A percentile compares a stretch with the other conserved stretches of the same genome.
Conservation (phyloP, 2,888 invertebrate species). For the Drosophila koepferae region DNA sequence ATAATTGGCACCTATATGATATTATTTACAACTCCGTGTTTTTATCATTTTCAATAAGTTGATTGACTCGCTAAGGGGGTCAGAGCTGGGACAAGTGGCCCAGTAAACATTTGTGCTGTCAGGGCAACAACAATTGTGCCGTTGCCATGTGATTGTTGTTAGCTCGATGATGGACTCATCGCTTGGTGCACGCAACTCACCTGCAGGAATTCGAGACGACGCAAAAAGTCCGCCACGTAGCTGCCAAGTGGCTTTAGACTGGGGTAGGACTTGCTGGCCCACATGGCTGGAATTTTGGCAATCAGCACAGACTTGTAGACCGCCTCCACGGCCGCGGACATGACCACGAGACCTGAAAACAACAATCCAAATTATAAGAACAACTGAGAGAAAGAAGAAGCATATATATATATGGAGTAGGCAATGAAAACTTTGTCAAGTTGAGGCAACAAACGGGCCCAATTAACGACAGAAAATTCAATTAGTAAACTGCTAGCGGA, state of each 20-base stretch:
- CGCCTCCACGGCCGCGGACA: slow-evolving; percentile 94
- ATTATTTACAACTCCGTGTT: neutral
- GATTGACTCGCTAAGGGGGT: slow-evolving; percentile 15
- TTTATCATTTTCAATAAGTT: neutral
- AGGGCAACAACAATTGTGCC: slow-evolving; percentile 34
- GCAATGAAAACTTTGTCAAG: slow-evolving; percentile 29
- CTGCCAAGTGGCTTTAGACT: slow-evolving; percentile 95
- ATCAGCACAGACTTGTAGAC: slow-evolving; percentile 93
- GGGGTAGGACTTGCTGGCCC: slow-evolving; percentile 95
- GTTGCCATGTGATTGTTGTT: slow-evolving; percentile 37
- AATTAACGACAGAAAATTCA: slow-evolving; percentile 22
- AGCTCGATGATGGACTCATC: slow-evolving; percentile 4
- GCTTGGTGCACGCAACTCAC: slow-evolving; percentile 85
- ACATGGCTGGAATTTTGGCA: slow-evolving; percentile 92
- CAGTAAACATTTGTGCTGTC: slow-evolving; percentile 36
- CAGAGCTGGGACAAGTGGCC: slow-evolving; percentile 22
- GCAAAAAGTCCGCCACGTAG: slow-evolving; percentile 94
- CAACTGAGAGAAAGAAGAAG: neutral
- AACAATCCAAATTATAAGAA: neutral
- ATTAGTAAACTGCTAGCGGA: slow-evolving; percentile 30
- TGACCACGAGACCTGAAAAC: slow-evolving; percentile 91
- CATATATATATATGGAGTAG: slow-evolving; percentile 24
- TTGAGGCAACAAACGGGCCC: slow-evolving; percentile 17
- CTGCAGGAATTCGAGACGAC: slow-evolving; percentile 93
- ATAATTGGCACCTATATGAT: neutral